Evolutionary conservation across 2,797 vertebrate species (phyloP).

Genomic region (Telmatherina bonti): DNA sequence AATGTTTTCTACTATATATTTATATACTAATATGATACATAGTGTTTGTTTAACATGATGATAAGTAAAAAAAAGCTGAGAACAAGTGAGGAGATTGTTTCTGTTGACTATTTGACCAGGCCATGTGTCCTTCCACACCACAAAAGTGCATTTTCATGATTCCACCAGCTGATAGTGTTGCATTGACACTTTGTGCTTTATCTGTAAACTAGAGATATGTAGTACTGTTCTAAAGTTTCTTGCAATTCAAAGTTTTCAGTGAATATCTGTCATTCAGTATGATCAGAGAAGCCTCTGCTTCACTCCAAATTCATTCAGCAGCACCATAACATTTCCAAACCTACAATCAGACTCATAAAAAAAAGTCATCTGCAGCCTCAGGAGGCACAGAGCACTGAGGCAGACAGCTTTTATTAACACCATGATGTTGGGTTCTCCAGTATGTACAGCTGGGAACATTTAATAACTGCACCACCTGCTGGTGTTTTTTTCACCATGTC

Average conservation of each 20-base stretch:
- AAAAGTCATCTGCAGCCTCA: background rate
- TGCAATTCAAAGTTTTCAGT: background rate
- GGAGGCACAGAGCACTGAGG: background rate
- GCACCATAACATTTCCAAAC: background rate
- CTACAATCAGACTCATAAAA: background rate
- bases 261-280: background rate
- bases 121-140: fast-evolving
- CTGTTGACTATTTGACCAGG: too few species aligned
- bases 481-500: too few species aligned
- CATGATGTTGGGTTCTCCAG: background rate
- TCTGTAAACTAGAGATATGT: background rate
- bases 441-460: too few species aligned
- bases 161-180: constrained; percentile 53
- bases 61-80: too few species aligned
- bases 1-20: too few species aligned
- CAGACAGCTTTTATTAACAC: background rate
- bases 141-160: constrained; percentile 40
- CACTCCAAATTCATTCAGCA: background rate
- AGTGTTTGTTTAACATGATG: too few species aligned
- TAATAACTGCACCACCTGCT: too few species aligned
- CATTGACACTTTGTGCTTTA: background rate
- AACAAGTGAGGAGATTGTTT: too few species aligned
- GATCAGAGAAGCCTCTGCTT: background rate
- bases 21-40: too few species aligned
- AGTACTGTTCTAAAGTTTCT: background rate